These are phyloP conservation scores for Uria aalge DNA, from an alignment of 2,113 vertebrate species.

Conservation along the genomic window DNA sequence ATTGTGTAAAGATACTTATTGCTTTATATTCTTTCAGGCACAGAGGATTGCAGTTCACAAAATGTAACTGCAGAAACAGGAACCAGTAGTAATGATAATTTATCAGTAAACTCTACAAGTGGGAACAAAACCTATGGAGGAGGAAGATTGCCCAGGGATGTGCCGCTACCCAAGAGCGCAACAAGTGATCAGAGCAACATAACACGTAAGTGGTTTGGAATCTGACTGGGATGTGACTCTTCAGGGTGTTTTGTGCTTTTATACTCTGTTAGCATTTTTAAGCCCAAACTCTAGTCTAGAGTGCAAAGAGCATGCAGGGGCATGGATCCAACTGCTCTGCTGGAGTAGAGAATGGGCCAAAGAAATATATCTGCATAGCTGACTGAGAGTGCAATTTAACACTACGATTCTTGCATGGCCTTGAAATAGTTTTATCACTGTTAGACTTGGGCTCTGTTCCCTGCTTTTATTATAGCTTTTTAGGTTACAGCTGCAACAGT, in stretches of 20 bases:
- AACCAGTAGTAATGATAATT: not conserved
- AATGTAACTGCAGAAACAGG: not conserved
- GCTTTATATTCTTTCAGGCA: slow-evolving; percentile 13
- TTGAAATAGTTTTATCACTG: not conserved
- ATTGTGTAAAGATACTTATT: not conserved
- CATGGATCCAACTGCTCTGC: not conserved
- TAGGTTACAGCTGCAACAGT: not conserved
- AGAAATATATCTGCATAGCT: not conserved
- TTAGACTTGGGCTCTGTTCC: not conserved
- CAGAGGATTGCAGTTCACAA: not conserved
- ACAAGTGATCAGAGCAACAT: not conserved
- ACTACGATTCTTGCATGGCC: not conserved
- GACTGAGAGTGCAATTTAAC: not conserved
- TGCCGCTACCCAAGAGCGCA: fast-evolving
- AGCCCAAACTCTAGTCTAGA: not conserved
- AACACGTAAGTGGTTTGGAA: not conserved
- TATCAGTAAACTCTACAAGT: not conserved
- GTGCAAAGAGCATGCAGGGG: not conserved
- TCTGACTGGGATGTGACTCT: not conserved
- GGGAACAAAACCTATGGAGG: not conserved
- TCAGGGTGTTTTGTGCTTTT: not conserved
- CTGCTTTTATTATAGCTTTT: not conserved
- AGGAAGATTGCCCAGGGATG: not conserved
- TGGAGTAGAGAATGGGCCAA: not conserved
- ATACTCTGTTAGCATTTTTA: not conserved